A percentile compares a stretch with the other conserved stretches of the same genome.
Evolutionary conservation across 2,797 vertebrate genomes (phyloP).

Genomic region (Sarcoramphus papa): DNA sequence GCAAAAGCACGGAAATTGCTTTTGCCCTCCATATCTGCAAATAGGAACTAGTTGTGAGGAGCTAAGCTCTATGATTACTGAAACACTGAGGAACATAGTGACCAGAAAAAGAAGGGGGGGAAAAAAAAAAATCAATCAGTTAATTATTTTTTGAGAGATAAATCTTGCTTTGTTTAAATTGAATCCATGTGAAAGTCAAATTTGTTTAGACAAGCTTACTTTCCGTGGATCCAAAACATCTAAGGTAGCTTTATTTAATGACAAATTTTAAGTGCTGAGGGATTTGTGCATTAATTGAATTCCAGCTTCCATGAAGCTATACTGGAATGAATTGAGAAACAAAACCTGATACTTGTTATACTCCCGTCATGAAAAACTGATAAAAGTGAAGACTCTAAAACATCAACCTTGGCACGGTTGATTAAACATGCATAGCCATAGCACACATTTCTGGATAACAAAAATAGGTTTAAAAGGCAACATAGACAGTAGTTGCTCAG

Average conservation of each 20-base stretch:
- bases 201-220: not conserved
- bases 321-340: not conserved
- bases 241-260: not conserved
- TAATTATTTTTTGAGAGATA: slow-evolving; percentile 29
- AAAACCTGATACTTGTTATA: not conserved
- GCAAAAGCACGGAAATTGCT: not conserved
- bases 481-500: not conserved
- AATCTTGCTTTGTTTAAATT: slow-evolving; percentile 36
- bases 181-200: slow-evolving; percentile 19
- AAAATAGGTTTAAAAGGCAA: not conserved
- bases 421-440: not conserved
- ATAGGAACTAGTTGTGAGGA: not conserved
- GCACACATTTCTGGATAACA: not conserved
- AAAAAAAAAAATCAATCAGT: not conserved
- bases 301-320: not conserved
- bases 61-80: not conserved
- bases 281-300: slow-evolving; percentile 33
- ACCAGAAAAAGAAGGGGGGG: not conserved
- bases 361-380: not conserved
- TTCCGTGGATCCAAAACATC: not conserved
- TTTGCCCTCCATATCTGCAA: not conserved
- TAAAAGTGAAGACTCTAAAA: not conserved
- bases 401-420: not conserved
- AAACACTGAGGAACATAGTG: not conserved
- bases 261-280: not conserved